Conservation (phyloP, 2,888 invertebrate species). For the Cheilosia vernalis region DNA sequence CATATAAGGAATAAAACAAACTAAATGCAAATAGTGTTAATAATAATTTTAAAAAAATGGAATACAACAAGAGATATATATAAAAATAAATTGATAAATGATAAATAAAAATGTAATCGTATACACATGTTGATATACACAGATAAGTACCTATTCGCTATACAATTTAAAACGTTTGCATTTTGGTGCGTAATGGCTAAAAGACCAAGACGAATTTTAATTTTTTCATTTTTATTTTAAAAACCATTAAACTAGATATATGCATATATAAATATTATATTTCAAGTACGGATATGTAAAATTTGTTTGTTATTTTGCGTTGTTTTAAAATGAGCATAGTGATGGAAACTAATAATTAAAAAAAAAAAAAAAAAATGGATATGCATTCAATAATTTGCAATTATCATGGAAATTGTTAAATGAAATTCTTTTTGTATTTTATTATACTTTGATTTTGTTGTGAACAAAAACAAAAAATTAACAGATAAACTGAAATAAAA, state of each 20-base stretch:
- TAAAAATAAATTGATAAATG: slow-evolving; percentile 22
- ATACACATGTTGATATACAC: slow-evolving; percentile 74
- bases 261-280: neutral
- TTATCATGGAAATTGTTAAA: slow-evolving; percentile 46
- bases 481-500: slow-evolving; percentile 50
- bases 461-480: slow-evolving; percentile 19
- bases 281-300: slow-evolving; percentile 17
- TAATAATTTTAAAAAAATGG: slow-evolving; percentile 34
- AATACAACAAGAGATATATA: slow-evolving; percentile 21
- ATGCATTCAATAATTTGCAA: slow-evolving; percentile 35
- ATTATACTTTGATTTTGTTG: slow-evolving; percentile 65
- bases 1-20: slow-evolving; percentile 57
- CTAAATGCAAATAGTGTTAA: slow-evolving; percentile 46
- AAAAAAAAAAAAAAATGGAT: slow-evolving; percentile 4
- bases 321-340: slow-evolving; percentile 46
- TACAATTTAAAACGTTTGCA: slow-evolving; percentile 71
- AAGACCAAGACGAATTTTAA: slow-evolving; percentile 55
- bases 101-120: slow-evolving; percentile 25
- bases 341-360: slow-evolving; percentile 34
- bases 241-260: neutral
- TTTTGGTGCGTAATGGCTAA: slow-evolving; percentile 65
- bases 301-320: slow-evolving; percentile 48
- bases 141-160: slow-evolving; percentile 75
- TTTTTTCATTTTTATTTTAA: slow-evolving; percentile 21
- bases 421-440: slow-evolving; percentile 60